phyloP scores from a whole-genome alignment of 2,888 invertebrate genomes.

The Trissoscelio sp. region DNA sequence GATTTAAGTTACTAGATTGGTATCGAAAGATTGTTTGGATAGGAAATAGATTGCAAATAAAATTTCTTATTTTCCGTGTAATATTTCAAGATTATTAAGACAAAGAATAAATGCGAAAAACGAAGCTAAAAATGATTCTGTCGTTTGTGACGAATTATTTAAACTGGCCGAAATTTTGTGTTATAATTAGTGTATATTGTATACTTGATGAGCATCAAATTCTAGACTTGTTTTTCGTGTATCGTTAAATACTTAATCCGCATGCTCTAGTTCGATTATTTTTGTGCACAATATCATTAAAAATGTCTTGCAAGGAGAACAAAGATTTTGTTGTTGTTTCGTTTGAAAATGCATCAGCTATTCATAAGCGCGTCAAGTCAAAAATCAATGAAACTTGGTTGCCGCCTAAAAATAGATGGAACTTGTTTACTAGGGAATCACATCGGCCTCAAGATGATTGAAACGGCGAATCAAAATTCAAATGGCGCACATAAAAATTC shows the following conservation, averaged over 20 bases:
- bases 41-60: too few relatives aligned
- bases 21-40: too few relatives aligned
- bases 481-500: slow-evolving; percentile 53
- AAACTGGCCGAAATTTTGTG: neutral
- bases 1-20: too few relatives aligned
- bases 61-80: too few relatives aligned
- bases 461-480: slow-evolving; percentile 51
- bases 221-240: neutral
- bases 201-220: slow-evolving; percentile 1
- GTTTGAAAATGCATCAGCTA: neutral
- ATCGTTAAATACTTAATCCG: slow-evolving; percentile 23
- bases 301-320: neutral
- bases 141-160: neutral
- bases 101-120: too few relatives aligned
- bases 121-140: too few relatives aligned
- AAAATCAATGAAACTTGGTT: slow-evolving; percentile 16
- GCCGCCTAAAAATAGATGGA: neutral
- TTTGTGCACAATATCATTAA: slow-evolving; percentile 5
- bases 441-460: slow-evolving; percentile 20
- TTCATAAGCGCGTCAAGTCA: neutral
- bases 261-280: slow-evolving; percentile 12
- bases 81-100: too few relatives aligned
- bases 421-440: slow-evolving; percentile 17
- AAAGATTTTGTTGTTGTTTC: neutral
- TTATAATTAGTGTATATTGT: slow-evolving; percentile 5